Percentiles rank a stretch among this genome's conserved stretches.
Conservation (phyloP, 2,888 invertebrate species). For the Coremacera marginata region DNA sequence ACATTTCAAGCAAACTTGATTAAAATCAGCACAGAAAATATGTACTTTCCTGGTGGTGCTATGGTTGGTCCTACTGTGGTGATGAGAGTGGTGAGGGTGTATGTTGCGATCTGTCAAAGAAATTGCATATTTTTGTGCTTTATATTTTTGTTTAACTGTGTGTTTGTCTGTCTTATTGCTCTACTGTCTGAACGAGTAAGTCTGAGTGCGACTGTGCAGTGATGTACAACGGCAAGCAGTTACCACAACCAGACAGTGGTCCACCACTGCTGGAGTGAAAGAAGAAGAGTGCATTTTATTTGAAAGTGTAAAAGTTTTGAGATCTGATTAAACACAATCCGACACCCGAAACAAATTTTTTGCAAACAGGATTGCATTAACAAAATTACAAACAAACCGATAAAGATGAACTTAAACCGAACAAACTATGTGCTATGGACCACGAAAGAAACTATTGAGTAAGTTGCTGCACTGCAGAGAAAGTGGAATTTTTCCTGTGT, state of each 20-base stretch:
- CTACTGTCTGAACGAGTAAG: neutral
- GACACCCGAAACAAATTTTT: constrained; percentile 23
- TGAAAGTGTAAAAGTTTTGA: neutral
- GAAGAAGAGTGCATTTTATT: neutral
- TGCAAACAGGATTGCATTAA: constrained; percentile 5
- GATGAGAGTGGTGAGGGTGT: neutral
- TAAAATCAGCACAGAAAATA: neutral
- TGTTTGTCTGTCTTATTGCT: constrained; percentile 3
- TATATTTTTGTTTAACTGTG: neutral
- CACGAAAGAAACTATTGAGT: neutral
- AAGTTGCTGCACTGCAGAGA: no score
- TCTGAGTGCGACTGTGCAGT: neutral
- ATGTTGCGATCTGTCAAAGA: constrained; percentile 15
- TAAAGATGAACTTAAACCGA: neutral
- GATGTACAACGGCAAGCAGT: neutral
- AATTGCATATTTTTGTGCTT: constrained; percentile 1
- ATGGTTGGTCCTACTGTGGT: no score
- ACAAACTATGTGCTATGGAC: no score
- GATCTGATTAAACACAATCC: constrained; percentile 23
- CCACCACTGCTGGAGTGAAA: neutral
- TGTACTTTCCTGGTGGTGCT: no score
- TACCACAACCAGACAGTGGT: constrained; percentile 21
- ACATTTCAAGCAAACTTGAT: neutral
- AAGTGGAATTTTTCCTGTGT: no score
- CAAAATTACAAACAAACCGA: neutral